Evolutionary conservation across 2,113 vertebrate species (phyloP), one percentile per base, ranked within the genome.

Genomic region (Catharus minimus): DNA sequence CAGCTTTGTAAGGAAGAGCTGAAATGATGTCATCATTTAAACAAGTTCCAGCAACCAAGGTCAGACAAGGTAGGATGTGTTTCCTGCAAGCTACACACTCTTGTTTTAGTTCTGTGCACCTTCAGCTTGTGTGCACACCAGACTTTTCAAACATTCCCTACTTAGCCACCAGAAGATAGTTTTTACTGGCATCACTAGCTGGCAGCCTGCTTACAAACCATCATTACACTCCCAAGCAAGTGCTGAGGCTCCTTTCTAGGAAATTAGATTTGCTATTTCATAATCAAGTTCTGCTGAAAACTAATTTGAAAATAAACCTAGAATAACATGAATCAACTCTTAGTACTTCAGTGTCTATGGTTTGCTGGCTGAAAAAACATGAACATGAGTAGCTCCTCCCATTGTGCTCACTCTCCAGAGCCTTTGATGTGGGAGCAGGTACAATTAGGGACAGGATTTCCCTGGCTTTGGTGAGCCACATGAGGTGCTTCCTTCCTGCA

Each of bases 1-100:
- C 95, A 92, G 93, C 82, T 96, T 95, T 94, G 79, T 93, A 66
- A 87, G 84, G 73, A 93, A 66, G 58, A 75, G 64, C 86, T 92
- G 84, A 92, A 96, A 94, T 94, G 22, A 92, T 76, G 68, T 66
- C 24, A 76, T 71, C 38, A 80, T 62, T 90, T 67, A 91, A 95
- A 77, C 53, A 93, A 86, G 27, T 88, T 55, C 68, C 71, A 76
- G 33, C 52, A 78, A 43, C 5, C 39, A 93, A 90, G 86, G 90
- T 94, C 94, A 94, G 68, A 53, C 28, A 79, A 93, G 66, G 76
- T 61, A 56, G 56, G 17, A n/a, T 26, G 36, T 64, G 85, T 73
- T 78, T 66, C 62, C 64, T 69, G 41, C n/a, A 11, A 79, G 43
- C n/a, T 81, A 44, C 80, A 53, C 3, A 39, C 22, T 30, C 58